Percentiles rank a stretch among this genome's conserved stretches.
These are phyloP conservation scores for Oikopleura albicans DNA, from an alignment of 23 tunicate genomes.

Conservation along the genomic window DNA sequence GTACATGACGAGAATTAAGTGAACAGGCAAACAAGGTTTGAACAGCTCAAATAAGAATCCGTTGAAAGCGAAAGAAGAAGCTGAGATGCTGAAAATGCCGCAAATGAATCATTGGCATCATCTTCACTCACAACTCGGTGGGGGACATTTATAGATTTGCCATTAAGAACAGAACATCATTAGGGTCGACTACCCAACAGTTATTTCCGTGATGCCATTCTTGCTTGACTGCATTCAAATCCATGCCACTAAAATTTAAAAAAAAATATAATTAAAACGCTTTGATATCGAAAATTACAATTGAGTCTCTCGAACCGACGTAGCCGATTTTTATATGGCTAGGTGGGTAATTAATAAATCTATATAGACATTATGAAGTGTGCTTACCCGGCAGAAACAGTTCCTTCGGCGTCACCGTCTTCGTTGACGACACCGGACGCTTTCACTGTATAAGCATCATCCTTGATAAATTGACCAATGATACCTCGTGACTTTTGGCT, in stretches of 20 bases:
- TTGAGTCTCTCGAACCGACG: no score
- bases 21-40: no score
- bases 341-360: no score
- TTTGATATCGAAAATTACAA: no score
- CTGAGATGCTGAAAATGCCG: no score
- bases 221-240: neutral
- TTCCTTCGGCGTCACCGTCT: neutral
- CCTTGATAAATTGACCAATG: slow-evolving; percentile 12
- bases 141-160: neutral
- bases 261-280: neutral
- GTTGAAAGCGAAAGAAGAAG: no score
- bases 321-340: no score
- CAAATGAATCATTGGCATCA: no score
- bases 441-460: neutral
- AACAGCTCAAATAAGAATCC: no score
- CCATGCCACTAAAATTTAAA: neutral
- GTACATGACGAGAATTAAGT: no score
- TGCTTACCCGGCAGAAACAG: neutral
- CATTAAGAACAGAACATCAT: neutral
- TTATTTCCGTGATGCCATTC: neutral
- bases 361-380: no score
- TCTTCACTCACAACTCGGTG: no score
- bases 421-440: neutral
- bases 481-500: neutral
- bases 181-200: neutral